A percentile compares a stretch with the other conserved stretches of the same genome.
These are phyloP conservation scores for Drosophila rhopaloa DNA, from an alignment of 1,140 invertebrate genomes.

Conservation along the genomic window DNA sequence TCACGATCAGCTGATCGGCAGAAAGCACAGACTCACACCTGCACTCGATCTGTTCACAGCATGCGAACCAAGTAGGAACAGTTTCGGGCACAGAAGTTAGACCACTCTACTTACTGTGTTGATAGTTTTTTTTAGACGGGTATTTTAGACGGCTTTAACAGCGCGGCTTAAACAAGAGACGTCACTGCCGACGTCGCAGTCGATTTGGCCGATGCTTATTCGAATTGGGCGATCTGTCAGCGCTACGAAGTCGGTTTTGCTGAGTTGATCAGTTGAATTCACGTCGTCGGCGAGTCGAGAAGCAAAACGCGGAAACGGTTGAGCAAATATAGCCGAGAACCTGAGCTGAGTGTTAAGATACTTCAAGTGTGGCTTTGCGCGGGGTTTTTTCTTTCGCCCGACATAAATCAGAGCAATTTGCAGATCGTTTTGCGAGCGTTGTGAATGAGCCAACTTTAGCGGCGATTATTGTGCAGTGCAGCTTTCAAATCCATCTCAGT, in stretches of 20 bases:
- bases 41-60: conserved; percentile 11
- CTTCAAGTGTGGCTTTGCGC: conserved; percentile 7
- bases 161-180: conserved; percentile 16
- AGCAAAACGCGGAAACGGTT: conserved; percentile 64
- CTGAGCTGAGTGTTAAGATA: conserved; percentile 44
- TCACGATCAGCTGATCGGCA: background rate
- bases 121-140: conserved; percentile 48
- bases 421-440: conserved; percentile 26
- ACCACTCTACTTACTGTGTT: conserved; percentile 52
- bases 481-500: conserved; percentile 33
- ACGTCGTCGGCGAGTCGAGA: conserved; percentile 61
- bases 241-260: conserved; percentile 31
- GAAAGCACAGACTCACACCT: conserved; percentile 17
- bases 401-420: conserved; percentile 42
- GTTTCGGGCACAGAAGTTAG: conserved; percentile 26
- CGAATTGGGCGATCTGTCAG: conserved; percentile 65
- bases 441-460: conserved; percentile 39
- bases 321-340: conserved; percentile 13
- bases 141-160: conserved; percentile 71
- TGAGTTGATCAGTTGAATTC: conserved; percentile 58
- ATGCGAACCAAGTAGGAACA: conserved; percentile 6
- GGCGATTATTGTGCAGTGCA: conserved; percentile 36
- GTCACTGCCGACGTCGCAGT: conserved; percentile 16
- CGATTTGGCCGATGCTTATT: conserved; percentile 37
- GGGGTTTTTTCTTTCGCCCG: conserved; percentile 10